These are phyloP conservation scores for Lanius ludovicianus DNA, from an alignment of 2,113 vertebrate species.

Conservation along the genomic window DNA sequence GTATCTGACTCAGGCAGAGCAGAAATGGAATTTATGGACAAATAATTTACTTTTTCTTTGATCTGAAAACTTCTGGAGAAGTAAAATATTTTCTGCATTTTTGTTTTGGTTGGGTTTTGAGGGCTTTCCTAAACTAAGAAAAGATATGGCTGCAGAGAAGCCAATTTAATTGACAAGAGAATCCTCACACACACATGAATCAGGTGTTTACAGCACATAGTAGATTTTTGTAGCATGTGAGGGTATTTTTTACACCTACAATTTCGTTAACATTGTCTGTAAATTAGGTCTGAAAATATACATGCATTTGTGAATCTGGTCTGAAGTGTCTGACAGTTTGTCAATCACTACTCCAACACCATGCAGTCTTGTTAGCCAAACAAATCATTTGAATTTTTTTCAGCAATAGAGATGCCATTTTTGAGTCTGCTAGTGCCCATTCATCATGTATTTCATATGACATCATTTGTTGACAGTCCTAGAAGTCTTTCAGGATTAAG, in stretches of 20 bases:
- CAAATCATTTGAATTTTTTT: background rate
- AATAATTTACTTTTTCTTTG: background rate
- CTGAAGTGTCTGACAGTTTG: background rate
- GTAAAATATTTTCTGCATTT: background rate
- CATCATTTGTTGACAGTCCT: background rate
- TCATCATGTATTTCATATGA: rapidly evolving
- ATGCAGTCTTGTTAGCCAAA: background rate
- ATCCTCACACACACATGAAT: rapidly evolving
- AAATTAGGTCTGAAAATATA: background rate
- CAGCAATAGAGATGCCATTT: background rate
- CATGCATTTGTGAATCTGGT: background rate
- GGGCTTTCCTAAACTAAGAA: background rate
- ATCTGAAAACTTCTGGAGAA: background rate
- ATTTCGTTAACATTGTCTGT: background rate
- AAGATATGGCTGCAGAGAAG: background rate
- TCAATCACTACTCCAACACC: background rate
- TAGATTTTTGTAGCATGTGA: background rate
- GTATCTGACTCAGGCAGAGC: background rate
- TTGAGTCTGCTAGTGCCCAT: background rate
- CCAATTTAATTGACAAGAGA: background rate
- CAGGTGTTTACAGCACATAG: background rate
- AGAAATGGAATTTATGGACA: background rate
- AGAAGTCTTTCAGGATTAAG: background rate
- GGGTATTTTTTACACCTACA: background rate
- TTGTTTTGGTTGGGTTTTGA: background rate